A percentile compares a stretch with the other conserved stretches of the same genome.
Conservation (phyloP, 1,140 invertebrate genomes). For the Orchestia grillus region DNA sequence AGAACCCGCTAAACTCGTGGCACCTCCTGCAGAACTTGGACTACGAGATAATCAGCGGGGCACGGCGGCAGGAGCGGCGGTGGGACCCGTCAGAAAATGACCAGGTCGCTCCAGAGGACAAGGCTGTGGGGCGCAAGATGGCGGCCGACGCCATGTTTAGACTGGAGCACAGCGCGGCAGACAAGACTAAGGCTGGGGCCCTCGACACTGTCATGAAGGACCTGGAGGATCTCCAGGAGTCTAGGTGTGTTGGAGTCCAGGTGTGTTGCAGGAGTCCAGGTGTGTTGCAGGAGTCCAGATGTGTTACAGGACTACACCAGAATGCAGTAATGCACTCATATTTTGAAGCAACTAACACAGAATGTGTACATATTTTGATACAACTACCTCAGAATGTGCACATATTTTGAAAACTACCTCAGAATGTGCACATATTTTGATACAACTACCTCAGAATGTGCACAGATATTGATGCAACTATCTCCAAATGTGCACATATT, state of each 20-base stretch:
- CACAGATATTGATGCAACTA: too few species aligned
- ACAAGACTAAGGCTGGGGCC: constrained; percentile 80
- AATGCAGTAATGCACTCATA: too few species aligned
- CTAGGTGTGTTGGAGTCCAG: constrained; percentile 70
- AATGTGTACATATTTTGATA: too few species aligned
- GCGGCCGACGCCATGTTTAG: constrained; percentile 96
- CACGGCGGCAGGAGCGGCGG: constrained; percentile 94
- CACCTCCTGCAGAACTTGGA: constrained; percentile 85
- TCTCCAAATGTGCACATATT: too few species aligned
- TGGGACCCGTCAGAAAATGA: constrained; percentile 98
- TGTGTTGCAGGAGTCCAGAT: not conserved
- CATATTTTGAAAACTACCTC: too few species aligned
- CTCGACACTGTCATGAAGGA: constrained; percentile 80
- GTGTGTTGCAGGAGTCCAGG: not conserved
- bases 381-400: too few species aligned
- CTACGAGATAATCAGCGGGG: constrained; percentile 95
- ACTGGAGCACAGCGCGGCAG: constrained; percentile 90
- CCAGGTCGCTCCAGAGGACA: constrained; percentile 90
- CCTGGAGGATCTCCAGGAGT: constrained; percentile 83
- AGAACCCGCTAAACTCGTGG: too few species aligned
- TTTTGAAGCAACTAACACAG: too few species aligned
- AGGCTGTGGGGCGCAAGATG: constrained; percentile 86
- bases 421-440: too few species aligned
- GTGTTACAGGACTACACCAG: not conserved
- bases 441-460: too few species aligned